These are phyloP conservation scores for Coecobrya sp. DNA, from an alignment of 2,888 invertebrate genomes.

Conservation along the genomic window DNA sequence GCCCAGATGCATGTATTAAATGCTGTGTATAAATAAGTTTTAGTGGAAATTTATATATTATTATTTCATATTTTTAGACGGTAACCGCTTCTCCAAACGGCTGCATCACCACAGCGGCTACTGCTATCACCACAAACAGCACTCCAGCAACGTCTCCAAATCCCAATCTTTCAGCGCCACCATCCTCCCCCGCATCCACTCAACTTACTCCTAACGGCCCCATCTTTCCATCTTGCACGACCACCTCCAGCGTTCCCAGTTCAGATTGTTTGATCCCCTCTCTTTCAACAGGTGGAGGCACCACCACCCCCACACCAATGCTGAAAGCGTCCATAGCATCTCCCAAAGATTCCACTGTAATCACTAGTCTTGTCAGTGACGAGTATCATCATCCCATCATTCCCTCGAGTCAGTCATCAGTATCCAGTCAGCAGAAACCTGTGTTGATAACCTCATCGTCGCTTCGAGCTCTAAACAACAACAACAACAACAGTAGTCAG, in stretches of 20 bases:
- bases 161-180: not conserved
- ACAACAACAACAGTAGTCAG: not conserved
- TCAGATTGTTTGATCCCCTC: not conserved
- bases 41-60: too few relatives aligned
- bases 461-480: not conserved
- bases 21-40: too few relatives aligned
- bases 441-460: not conserved
- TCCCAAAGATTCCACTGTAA: not conserved
- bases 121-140: not conserved
- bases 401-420: not conserved
- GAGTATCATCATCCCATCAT: not conserved
- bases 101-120: not conserved
- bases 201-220: too few relatives aligned
- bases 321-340: slow-evolving; percentile 1
- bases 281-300: not conserved
- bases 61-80: slow-evolving; percentile 13
- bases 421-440: not conserved
- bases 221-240: too few relatives aligned
- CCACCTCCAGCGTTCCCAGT: not conserved
- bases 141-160: not conserved
- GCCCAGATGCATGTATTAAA: too few relatives aligned
- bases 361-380: slow-evolving; percentile 7
- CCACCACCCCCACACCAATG: not conserved
- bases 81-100: slow-evolving; percentile 28
- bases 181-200: not conserved